Conservation (phyloP, 2,888 invertebrate species). For the Volucella zonaria region DNA sequence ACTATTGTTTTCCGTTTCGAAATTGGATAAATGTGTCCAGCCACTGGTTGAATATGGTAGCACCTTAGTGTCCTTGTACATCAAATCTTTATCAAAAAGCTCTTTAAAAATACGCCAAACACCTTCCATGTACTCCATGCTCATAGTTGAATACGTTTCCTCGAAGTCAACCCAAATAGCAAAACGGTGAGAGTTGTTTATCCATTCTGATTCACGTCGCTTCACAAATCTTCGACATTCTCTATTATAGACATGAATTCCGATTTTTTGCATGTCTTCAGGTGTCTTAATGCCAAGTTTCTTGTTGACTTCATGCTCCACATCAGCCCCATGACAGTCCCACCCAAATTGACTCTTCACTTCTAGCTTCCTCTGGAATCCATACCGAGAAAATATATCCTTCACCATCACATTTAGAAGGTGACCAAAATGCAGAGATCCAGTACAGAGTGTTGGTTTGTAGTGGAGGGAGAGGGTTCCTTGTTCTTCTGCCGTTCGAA, state of each 20-base stretch:
- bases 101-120: constrained; percentile 99
- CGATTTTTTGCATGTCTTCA: constrained; percentile 96
- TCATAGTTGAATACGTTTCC: constrained; percentile 98
- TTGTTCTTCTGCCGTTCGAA: too few species aligned
- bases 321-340: constrained; percentile 98
- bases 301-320: constrained; percentile 95
- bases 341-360: constrained; percentile 96
- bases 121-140: constrained; percentile 98
- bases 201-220: constrained; percentile 95
- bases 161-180: constrained; percentile 98
- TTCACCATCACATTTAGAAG: constrained; percentile 97
- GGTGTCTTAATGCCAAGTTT: constrained; percentile 94
- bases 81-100: constrained; percentile 94
- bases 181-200: constrained; percentile 89
- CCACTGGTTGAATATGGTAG: constrained; percentile 99
- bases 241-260: constrained; percentile 94
- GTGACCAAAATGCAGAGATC: constrained; percentile 98
- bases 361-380: constrained; percentile 93
- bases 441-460: constrained; percentile 98
- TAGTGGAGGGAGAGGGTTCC: constrained; percentile 94
- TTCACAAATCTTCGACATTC: constrained; percentile 97
- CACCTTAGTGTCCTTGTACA: constrained; percentile 97
- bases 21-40: constrained; percentile 96
- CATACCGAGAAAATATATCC: constrained; percentile 96
- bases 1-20: constrained; percentile 98